Evolutionary conservation across 1,140 invertebrate species (phyloP), one percentile per base, ranked within the genome.

Genomic region (Caenorhabditis inopinata): DNA sequence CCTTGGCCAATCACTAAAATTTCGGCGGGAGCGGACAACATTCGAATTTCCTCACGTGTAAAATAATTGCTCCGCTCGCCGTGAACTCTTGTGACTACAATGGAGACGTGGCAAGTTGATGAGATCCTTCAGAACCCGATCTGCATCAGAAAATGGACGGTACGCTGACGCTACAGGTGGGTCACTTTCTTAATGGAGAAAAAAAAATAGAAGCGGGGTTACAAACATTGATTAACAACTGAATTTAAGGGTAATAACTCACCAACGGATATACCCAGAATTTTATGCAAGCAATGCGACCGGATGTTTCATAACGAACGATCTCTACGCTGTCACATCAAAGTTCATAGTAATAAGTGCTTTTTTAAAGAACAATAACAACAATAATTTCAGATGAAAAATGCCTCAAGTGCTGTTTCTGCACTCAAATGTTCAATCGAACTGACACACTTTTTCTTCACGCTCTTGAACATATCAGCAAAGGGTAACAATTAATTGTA

Each of bases 381-480:
- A 5, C 38, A 42, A 42, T 42, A 42, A 21, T n/a, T 62, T 42
- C 7, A 68, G 58, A 68, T 68, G 58, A 68, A 16, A 68, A 68
- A 68, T 16, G 35, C 6, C n/a, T 68, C 32, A 42, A 68, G n/a
- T 68, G 58, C 32, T 68, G n/a, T 21, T 68, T 38, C n/a, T 68
- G 58, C 25, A 32, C 35, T 2, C 14, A 68, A 21, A 68, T 21
- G 32, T 68, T 68, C 58, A 68, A 68, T 42, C 32, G 58, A 9
- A 68, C 58, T 12, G 58, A 68, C 23, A 42, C 58, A 38, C 58
- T 68, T 35, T 68, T 68, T 21, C n/a, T 68, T 9, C 58, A 68
- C 32, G n/a, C 32, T n/a, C 58, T 68, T 18, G 58, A 68, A 0
- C 58, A 68, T 21, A 68, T 68, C 12, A 68, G 32, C 11, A 68